Base-by-base conservation (phyloP, 1,140 invertebrate species). In the Dreissena rostriformis region DNA sequence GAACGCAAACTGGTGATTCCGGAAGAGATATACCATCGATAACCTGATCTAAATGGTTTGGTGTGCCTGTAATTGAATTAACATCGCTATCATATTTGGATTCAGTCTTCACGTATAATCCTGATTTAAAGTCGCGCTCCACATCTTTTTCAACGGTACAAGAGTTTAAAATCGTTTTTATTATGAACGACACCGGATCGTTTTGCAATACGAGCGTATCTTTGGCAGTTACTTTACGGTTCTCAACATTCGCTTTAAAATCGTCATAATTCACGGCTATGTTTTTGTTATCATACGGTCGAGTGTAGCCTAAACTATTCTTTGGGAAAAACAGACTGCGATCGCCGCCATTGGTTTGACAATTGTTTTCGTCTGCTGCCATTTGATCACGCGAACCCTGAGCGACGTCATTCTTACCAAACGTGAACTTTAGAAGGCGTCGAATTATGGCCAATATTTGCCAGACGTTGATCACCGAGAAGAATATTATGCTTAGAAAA, bases 391-490 rank as follows among this genome's bases (percentile, higher is more conserved):
- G 24, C 73, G 39, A 63, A 24, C 17, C 29, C 26, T 55, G 28
- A 49, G 1, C 39, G 52, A 26, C 29, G 28, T 70, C 52, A 57
- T n/a, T 72, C 52, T 83, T 29, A n/a, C 78, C 63, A 17, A 78
- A 78, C 24, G 77, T 85, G 12, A 73, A 68, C 84, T 86, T 88
- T 0, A 85, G 57, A 28, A 88, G 75, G 53, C 87, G 66, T 78
- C 86, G 87, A 29, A 86, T 66, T 24, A 74, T 81, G 28, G 79
- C 68, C 29, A 88, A 55, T 24, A 88, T 86, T 26, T 84, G 67
- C 87, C 87, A 88, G 0, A 88, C 87, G 71, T 88, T 88, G 26
- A 88, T 88, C 29, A 88, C 87, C 53, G 87, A 88, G 67, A 85
- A 88, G 52, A 88, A 88, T 76, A 88, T 88, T 22, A 88, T 86